Base-by-base conservation (phyloP, 2,113 vertebrate species). In the Pongo abelii region DNA sequence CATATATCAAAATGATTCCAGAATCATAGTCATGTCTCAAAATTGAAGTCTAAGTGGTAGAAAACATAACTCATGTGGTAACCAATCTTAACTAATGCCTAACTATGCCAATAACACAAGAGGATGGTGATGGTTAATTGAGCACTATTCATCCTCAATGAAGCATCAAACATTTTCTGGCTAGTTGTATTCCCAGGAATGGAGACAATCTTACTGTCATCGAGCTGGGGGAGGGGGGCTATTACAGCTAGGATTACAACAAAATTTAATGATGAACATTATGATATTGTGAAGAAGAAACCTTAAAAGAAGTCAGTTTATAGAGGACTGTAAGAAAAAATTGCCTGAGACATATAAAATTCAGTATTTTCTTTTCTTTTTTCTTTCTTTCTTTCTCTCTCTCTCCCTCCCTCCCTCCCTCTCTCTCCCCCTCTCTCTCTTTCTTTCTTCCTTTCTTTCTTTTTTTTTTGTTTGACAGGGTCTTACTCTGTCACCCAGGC, bases 261-360 rank as follows among this genome's bases (percentile, higher is more conserved):
- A 69, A 98, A 90, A 43, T 48, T 93, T 95, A 75, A 89, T 78
- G 48, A 83, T 92, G n/a, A 97, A 93, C 74, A 86, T 55, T 38
- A 92, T 55, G 61, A 75, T 22, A 93, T 17, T 80, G 32, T 78
- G 59, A 93, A 94, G 8, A 93, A 84, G 79, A 93, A 85, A 57
- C 25, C 70, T 78, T 2, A 8, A 93, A 93, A 84, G 27, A 11
- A 92, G 43, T 46, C 22, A 70, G 25, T n/a, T 94, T 67, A 91
- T 23, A 85, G 3, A 64, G 9, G 69, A n/a, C 61, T 92, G 3
- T 89, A 59, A 92, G 52, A 95, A 94, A 84, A 18, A 93, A 67
- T 46, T 92, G 27, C 59, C 61, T 92, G 77, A 64, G 23, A 50
- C 43, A 84, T 59, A 83, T 13, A 92, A 3, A 95, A 94, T 88